Evolutionary conservation across 2,888 invertebrate genomes (phyloP), one percentile per base, ranked within the genome.

Genomic region (Fissipunctia ypsillon): DNA sequence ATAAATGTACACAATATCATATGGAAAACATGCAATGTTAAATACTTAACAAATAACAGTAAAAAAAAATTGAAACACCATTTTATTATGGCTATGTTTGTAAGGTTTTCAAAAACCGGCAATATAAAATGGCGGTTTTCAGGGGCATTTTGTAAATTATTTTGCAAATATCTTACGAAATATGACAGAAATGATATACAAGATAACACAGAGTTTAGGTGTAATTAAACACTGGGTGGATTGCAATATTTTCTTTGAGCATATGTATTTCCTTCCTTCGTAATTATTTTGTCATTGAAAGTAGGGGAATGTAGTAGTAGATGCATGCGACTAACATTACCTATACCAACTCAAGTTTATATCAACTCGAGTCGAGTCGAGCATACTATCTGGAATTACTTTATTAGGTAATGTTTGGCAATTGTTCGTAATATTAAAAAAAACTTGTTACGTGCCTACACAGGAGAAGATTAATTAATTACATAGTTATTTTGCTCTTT

Each of bases 151-250:
- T 38, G 38, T 63, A 31, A 22, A 9, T 54, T 69, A 0, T 45
- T 52, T 67, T 31, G 14, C 35, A 45, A 66, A 56, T 61, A 41
- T 56, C 22, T 43, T 6, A 22, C 9, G 35, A 56, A 50, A 50
- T 45, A 50, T 73, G 22, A 67, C 80, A 66, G 7, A 57, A 80
- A 52, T 45, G 7, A 12, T 9, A 3, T 12, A 7, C 10, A 48
- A 43, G 48, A 56, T 73, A 28, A 80, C 60, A 73, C 9, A 79
- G 12, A 79, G n/a, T 25, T 22, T 16, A 38, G 1, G 6, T 0
- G 16, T 57, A 28, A 63, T 52, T 57, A n/a, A 57, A 22, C 6
- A 59, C 14, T 52, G 22, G 0, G 14, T 48, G 9, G 48, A n/a
- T 57, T 35, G 2, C 14, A 56, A 54, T 16, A 54, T 4, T 38